Conservation (phyloP, 2,888 invertebrate genomes). For the Timandra comae region DNA sequence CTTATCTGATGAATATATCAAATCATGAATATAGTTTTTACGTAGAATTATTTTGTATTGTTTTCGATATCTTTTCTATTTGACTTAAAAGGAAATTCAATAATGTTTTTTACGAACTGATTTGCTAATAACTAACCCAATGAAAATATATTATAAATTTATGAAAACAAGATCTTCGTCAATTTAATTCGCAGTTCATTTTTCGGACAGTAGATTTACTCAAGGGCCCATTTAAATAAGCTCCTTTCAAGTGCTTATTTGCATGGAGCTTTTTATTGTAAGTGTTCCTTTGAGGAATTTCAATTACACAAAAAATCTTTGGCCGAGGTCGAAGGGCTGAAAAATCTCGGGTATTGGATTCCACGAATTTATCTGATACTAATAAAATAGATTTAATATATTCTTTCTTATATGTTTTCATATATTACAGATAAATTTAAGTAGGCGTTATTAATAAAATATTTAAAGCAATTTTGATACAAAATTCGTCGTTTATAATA, state of each 20-base stretch:
- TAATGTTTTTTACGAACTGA: too few relatives aligned
- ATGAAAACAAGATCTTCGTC: slow-evolving; percentile 12
- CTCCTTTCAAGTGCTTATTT: slow-evolving; percentile 21
- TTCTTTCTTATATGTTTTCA: too few relatives aligned
- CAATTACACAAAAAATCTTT: slow-evolving; percentile 24
- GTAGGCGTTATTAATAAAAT: too few relatives aligned
- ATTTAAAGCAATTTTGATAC: too few relatives aligned
- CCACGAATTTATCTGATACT: slow-evolving; percentile 9
- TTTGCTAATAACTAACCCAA: too few relatives aligned
- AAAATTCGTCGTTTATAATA: too few relatives aligned
- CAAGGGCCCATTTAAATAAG: slow-evolving; percentile 21
- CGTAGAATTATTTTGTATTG: too few relatives aligned
- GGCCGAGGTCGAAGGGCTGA: slow-evolving; percentile 12
- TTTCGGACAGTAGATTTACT: slow-evolving; percentile 11
- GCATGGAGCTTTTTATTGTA: slow-evolving; percentile 10
- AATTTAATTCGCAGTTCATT: slow-evolving; percentile 9
- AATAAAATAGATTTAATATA: background rate
- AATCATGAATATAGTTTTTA: too few relatives aligned
- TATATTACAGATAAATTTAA: too few relatives aligned
- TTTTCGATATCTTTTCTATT: too few relatives aligned
- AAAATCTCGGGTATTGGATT: slow-evolving; percentile 11
- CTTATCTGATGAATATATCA: too few relatives aligned
- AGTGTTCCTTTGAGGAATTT: slow-evolving; percentile 21
- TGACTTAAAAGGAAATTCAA: too few relatives aligned
- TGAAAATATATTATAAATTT: background rate